A percentile compares a stretch with the other conserved stretches of the same genome.
These are phyloP conservation scores for Andrena haemorrhoa DNA, from an alignment of 2,888 invertebrate genomes.

Conservation along the genomic window DNA sequence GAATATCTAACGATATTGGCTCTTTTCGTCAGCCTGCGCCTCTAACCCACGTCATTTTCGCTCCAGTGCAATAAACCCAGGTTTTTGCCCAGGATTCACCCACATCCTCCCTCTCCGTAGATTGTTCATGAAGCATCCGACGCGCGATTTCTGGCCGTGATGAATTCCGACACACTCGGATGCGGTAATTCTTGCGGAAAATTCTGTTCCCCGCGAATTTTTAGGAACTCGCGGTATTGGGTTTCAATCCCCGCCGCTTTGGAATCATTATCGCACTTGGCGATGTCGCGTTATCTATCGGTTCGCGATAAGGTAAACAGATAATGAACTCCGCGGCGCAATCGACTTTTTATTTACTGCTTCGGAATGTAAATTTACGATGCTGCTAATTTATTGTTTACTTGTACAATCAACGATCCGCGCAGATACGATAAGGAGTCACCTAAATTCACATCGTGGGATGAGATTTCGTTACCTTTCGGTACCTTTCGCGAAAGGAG, in stretches of 20 bases:
- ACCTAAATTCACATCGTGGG: slow-evolving; percentile 22
- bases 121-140: slow-evolving; percentile 25
- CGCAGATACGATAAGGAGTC: slow-evolving; percentile 27
- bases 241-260: neutral
- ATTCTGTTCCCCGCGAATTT: neutral
- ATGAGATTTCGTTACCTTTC: neutral
- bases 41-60: slow-evolving; percentile 75
- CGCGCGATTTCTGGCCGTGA: slow-evolving; percentile 6
- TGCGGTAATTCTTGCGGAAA: neutral
- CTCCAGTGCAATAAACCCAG: slow-evolving; percentile 78
- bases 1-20: slow-evolving; percentile 84
- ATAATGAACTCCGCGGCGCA: slow-evolving; percentile 25
- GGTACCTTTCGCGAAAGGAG: neutral
- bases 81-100: slow-evolving; percentile 65
- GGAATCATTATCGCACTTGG: slow-evolving; percentile 20
- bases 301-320: slow-evolving; percentile 14
- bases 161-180: neutral
- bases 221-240: neutral
- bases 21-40: slow-evolving; percentile 68
- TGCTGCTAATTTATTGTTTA: slow-evolving; percentile 30
- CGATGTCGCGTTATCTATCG: slow-evolving; percentile 22
- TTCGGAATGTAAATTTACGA: slow-evolving; percentile 32
- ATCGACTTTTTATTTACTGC: slow-evolving; percentile 40
- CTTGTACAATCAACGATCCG: slow-evolving; percentile 5
- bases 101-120: slow-evolving; percentile 17